Base-by-base conservation (phyloP, 2,888 invertebrate species). In the Andrena praecox region DNA sequence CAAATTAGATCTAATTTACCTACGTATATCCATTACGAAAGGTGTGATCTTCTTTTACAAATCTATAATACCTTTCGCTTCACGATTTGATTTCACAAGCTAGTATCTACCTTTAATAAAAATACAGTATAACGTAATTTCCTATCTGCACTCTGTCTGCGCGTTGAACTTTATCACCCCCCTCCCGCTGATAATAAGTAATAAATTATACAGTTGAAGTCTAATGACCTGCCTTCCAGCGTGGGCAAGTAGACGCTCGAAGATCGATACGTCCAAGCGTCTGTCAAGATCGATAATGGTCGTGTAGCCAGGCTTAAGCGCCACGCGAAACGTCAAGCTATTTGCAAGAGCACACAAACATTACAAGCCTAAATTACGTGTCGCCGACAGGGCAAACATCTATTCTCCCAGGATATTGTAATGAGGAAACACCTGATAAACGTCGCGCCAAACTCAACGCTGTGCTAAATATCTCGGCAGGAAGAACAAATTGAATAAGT, bases 301-400 rank as follows among this genome's bases (percentile, higher is more conserved):
- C n/a, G 50, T 68, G 77, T 63, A 50, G 33, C 48, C 12, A 72
- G 67, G 50, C 62, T 54, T 56, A 63, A 80, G 67, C 50, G 67
- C 48, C 52, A 59, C 33, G 67, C 12, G 71, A 80, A 77, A 63
- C 77, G 33, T 63, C 74, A 59, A 72, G 48, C 35, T 66, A 31
- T 68, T 42, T 63, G 62, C 73, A 64, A 74, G 77, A 77, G 52
- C 33, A 72, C 56, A 72, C 63, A 87, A 87, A 87, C 85, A 82
- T 85, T 77, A 75, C 67, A 75, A 74, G 74, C 72, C 74, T 72
- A 87, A 87, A 87, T 82, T 87, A 67, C 80, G 77, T 71, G 76
- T 72, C 67, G 69, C 63, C 59, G 66, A 52, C 69, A 82, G 68
- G 24, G 62, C 59, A 85, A 83, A 86, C 86, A 81, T 71, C 31